Evolutionary conservation across 2,113 vertebrate species (phyloP).

Genomic region (Catharus minimus): DNA sequence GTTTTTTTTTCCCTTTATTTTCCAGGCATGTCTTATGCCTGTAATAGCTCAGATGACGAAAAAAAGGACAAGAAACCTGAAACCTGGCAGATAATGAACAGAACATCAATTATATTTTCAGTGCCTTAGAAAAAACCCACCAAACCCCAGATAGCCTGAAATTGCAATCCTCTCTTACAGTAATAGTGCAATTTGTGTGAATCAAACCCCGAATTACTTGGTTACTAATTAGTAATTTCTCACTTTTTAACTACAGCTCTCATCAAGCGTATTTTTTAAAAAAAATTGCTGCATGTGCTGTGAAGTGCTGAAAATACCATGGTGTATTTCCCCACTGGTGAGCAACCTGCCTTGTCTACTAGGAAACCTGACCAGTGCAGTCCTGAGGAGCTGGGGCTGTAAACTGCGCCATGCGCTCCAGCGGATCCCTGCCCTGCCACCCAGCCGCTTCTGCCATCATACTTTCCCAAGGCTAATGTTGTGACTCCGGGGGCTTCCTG

Average conservation of each 20-base stretch:
- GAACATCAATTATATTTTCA: slow-evolving; percentile 57
- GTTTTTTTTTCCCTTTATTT: slow-evolving; percentile 33
- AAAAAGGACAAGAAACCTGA: slow-evolving; percentile 54
- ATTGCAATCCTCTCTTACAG: slow-evolving; percentile 53
- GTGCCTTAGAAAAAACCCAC: slow-evolving; percentile 1
- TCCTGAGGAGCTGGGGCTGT: not conserved
- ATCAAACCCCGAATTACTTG: slow-evolving; percentile 69
- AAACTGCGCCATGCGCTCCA: rapidly evolving
- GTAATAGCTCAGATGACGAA: slow-evolving; percentile 57
- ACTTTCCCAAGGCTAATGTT: not conserved
- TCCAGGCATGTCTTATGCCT: slow-evolving; percentile 60
- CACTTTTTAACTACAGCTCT: slow-evolving; percentile 58
- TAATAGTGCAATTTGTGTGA: slow-evolving; percentile 66
- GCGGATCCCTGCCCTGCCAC: rapidly evolving
- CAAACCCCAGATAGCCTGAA: slow-evolving; percentile 39
- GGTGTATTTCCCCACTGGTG: not conserved
- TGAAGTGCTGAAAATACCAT: slow-evolving; percentile 7
- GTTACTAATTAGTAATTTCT: slow-evolving; percentile 73
- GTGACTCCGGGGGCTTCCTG: not conserved
- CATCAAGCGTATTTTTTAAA: slow-evolving; percentile 23
- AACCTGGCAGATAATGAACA: slow-evolving; percentile 66
- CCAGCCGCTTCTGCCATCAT: rapidly evolving
- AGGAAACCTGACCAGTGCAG: not conserved
- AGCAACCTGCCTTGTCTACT: not conserved
- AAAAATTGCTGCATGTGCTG: not conserved